Base-by-base conservation (phyloP, 2,888 invertebrate genomes). In the Agrochola lota region DNA sequence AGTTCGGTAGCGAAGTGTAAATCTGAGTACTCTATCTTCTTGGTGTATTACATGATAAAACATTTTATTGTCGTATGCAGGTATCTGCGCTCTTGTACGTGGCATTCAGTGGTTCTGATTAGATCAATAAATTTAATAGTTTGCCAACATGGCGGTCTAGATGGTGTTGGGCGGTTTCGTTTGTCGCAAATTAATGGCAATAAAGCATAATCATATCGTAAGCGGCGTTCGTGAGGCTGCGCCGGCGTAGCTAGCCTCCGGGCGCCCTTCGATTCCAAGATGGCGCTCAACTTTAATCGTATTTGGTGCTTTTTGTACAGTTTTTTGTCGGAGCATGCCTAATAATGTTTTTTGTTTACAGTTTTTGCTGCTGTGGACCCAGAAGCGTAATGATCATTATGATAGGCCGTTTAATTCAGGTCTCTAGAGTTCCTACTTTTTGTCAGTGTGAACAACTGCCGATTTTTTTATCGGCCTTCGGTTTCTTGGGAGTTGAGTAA, bases 161-260 rank as follows among this genome's bases (percentile, higher is more conserved):
- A 90, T 91, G 91, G 93, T 91, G 91, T 93, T 93, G 94, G 95
- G 95, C 95, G 95, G 95, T 94, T 93, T 94, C 93, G 93, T 95
- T 95, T 95, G 95, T 95, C 94, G 93, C 95, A 95, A 95, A 96
- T 96, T 95, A 96, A 95, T 94, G 94, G 94, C 93, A 94, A 95
- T 96, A 96, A 96, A 96, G 93, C 94, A 94, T 94, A 95, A 96
- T 96, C 94, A 95, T 95, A 95, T 94, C 94, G 94, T 93, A 95
- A 95, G 94, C 92, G 87, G 87, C 71, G 92, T 91, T 94, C 91
- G 91, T 91, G 91, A 89, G 90, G 87, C 91, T 90, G 92, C 88
- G 90, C 89, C 84, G 86, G 90, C 80, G 87, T 82, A 88, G 85
- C 86, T 89, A 88, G 88, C 94, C 94, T 92, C 88, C 91, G 91